phyloP scores from a whole-genome alignment of 1,140 invertebrate species.

The Pseudomyrmex pallidus region DNA sequence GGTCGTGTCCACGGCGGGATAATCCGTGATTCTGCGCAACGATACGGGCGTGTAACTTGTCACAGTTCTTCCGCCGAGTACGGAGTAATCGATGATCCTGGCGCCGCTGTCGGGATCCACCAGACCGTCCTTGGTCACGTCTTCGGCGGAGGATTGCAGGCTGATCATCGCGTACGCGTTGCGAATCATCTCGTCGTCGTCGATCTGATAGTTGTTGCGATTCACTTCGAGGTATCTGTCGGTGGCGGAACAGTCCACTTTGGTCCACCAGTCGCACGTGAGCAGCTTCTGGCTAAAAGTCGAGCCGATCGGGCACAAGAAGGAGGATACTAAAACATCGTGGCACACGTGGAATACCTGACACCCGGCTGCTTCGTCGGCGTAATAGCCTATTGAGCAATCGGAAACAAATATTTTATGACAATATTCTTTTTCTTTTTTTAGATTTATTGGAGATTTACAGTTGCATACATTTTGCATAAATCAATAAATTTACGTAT shows the following conservation, averaged over 20 bases:
- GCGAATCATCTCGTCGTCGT: slow-evolving; percentile 81
- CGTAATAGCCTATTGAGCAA: slow-evolving; percentile 82
- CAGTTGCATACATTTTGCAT: too few species aligned
- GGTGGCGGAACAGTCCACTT: slow-evolving; percentile 84
- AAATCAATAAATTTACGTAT: too few species aligned
- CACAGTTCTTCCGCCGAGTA: slow-evolving; percentile 38
- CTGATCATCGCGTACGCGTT: slow-evolving; percentile 82
- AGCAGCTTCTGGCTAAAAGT: slow-evolving; percentile 86
- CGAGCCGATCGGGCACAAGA: slow-evolving; percentile 87
- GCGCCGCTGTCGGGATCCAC: slow-evolving; percentile 71
- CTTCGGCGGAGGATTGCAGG: slow-evolving; percentile 68
- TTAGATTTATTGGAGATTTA: neutral
- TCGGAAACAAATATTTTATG: neutral
- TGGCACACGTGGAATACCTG: slow-evolving; percentile 87
- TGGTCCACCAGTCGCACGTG: slow-evolving; percentile 87
- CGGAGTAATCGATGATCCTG: slow-evolving; percentile 67
- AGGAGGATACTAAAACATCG: slow-evolving; percentile 84
- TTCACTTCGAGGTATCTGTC: slow-evolving; percentile 76
- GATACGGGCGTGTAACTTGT: slow-evolving; percentile 27
- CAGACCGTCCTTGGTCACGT: slow-evolving; percentile 67
- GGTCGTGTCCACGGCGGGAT: slow-evolving; percentile 43
- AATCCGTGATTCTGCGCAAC: slow-evolving; percentile 60
- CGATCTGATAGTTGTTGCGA: slow-evolving; percentile 75
- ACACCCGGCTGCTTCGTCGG: slow-evolving; percentile 84
- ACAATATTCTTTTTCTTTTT: neutral